Evolutionary conservation across 2,888 invertebrate genomes (phyloP), one percentile per base, ranked within the genome.

Genomic region (Lochmaea capreae): DNA sequence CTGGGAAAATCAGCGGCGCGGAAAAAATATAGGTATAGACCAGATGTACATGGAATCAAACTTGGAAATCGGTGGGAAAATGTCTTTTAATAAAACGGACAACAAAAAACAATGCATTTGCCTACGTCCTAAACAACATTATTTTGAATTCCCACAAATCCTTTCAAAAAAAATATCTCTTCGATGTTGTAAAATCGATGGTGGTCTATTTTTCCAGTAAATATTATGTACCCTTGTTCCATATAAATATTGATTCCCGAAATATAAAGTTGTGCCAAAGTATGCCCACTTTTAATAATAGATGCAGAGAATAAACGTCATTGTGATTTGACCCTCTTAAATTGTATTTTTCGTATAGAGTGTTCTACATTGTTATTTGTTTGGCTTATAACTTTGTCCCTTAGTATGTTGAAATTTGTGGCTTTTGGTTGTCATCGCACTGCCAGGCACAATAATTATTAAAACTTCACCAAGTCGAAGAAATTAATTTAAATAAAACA

Each of bases 231-330:
- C 49, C 49, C 8, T 14, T 49, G 49, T 18, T n/a, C 54, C 16
- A 54, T 18, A 18, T 54, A 54, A 54, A 54, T 54, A 54, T 54
- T 18, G 54, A 54, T 54, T 54, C 10, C 33, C 16, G 18, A 18
- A 16, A 16, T 54, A 54, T 54, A 52, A 52, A 54, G 18, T 54
- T 54, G 54, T 54, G 54, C 54, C 16, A 54, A 54, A 54, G 9
- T 18, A 16, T 54, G 10, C 10, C 54, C 18, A 46, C 16, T 3
- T 46, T 46, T 46, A 46, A 46, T 11, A 46, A 46, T 46, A 46
- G 46, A 46, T 46, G 46, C 46, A 46, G 46, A 54, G 54, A 54
- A 54, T 54, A 16, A 54, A 54, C 16, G 54, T 54, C 54, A 54
- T 18, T 18, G 54, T 9, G 54, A 16, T 54, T 54, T 54, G 54